Base-by-base conservation (phyloP, 2,797 vertebrate species). In the Cuculus canorus region DNA sequence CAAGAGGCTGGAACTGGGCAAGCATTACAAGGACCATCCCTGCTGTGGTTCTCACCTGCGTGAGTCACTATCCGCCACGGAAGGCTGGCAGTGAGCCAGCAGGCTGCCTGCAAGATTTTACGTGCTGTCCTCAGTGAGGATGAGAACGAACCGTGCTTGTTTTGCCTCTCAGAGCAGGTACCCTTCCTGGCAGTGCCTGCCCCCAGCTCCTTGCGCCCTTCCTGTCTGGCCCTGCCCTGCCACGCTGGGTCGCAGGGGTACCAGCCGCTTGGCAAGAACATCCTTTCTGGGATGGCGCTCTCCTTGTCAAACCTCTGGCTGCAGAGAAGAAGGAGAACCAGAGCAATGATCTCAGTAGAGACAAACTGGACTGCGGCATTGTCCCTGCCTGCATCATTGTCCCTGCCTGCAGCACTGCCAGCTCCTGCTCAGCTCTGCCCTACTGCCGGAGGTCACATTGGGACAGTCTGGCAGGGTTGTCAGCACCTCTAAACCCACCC, bases 111-210 rank as follows among this genome's bases (percentile, higher is more conserved):
- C 0, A 6, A 69, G 63, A 64, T 69, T 37, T 47, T 33, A 27
- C 0, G 6, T 39, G 70, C 52, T 1, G 7, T 47, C 57, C 64
- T 50, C 1, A 1, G 28, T 14, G 39, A 45, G 35, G 23, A 7
- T 8, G 22, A 47, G n/a, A 17, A 39, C 12, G 32, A 48, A 30
- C n/a, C 37, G 23, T 32, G 64, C 25, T 33, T 13, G 28, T 11
- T 72, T 21, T 37, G 8, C 13, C 39, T 65, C 47, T 33, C 41
- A 22, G 52, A 79, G 45, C 33, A 48, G 30, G 52, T 27, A 5
- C 17, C 11, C 1, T 6, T 47, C 41, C 28, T 2, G 0, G 13
- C 33, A 53, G 18, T 0, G 1, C 17, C 18, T 11, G 35, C 35
- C 18, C 32, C 64, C 59, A n/a, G 45, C 39, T 82, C 19, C 13